These are phyloP conservation scores for Sebastes ruberrimus DNA, from an alignment of 2,797 vertebrate species.

Conservation along the genomic window DNA sequence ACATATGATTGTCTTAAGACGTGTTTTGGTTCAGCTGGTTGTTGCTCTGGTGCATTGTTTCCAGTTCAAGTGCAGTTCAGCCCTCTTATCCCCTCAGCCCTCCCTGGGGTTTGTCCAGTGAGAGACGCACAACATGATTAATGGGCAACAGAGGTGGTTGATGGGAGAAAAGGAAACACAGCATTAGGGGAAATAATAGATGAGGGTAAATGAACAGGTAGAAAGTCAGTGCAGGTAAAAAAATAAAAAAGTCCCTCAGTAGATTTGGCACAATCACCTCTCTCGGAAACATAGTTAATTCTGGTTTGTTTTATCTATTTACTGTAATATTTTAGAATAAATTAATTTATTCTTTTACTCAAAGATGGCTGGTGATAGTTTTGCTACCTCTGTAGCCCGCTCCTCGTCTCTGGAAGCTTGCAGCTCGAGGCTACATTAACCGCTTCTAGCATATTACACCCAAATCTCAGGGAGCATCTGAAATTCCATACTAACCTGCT, in stretches of 20 bases:
- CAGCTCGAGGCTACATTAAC: not conserved
- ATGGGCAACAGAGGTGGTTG: slow-evolving; percentile 45
- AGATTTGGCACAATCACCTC: not conserved
- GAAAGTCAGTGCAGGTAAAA: not conserved
- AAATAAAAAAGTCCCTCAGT: not conserved
- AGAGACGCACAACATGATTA: slow-evolving; percentile 58
- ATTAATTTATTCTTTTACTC: not conserved
- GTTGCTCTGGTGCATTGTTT: slow-evolving; percentile 43
- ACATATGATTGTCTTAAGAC: slow-evolving; percentile 46
- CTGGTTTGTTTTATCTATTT: not conserved
- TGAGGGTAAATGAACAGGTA: slow-evolving; percentile 13
- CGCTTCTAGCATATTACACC: not conserved
- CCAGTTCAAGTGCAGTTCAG: slow-evolving; percentile 76
- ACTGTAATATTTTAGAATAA: not conserved
- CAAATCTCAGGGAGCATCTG: not conserved
- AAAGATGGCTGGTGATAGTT: not conserved
- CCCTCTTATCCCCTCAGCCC: slow-evolving; percentile 50
- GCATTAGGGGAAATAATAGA: slow-evolving; percentile 24
- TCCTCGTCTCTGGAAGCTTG: not conserved
- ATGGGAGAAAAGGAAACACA: slow-evolving; percentile 14
- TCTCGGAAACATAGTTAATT: not conserved
- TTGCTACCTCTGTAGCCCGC: not conserved
- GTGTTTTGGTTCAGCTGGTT: slow-evolving; percentile 53
- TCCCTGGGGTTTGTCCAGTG: slow-evolving; percentile 47
- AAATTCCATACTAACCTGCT: too few relatives aligned